Base-by-base conservation (phyloP, 1,140 invertebrate genomes). In the Aphis gossypii region DNA sequence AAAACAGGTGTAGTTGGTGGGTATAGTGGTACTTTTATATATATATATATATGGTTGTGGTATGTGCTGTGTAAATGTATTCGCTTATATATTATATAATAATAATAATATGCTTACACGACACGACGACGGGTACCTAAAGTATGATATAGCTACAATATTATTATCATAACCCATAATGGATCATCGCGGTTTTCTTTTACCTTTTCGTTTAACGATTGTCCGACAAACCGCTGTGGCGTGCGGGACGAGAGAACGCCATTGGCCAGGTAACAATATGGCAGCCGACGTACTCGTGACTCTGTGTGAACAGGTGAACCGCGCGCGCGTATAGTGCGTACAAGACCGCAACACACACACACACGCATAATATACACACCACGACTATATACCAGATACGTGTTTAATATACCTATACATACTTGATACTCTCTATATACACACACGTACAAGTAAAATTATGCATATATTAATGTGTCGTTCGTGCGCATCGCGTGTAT, bases 191-290 rank as follows among this genome's bases (percentile, higher is more conserved):
- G n/a, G 60, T 76, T 76, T 76, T 76, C 60, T 76, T 76, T 76
- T 76, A n/a, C 60, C 60, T 76, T 76, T n/a, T 76, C 60, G 60
- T 88, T 88, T 88, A 54, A 90, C 41, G 89, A 46, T 68, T 68
- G 60, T 68, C 90, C 41, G 76, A 35, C 91, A 18, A 48, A 51
- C 91, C 38, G n/a, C 44, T n/a, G 30, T 46, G 1, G 68, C 44
- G 60, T 46, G 90, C 44, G 44, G 25, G n/a, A 46, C n/a, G 46
- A 48, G 41, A 35, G 41, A 14, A 91, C 90, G 90, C 90, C 68
- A 92, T 92, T 92, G 91, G 91, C 91, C 91, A 38, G 46, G 46
- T 51, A 83, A 44, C 91, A 92, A 92, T 83, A 92, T 92, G 91
- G 91, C 91, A 83, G 60, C 91, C 60, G 30, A 48, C 3, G 3